Evolutionary conservation across 1,140 invertebrate genomes (phyloP), one percentile per base, ranked within the genome.

Genomic region (Rhizoglyphus robini): DNA sequence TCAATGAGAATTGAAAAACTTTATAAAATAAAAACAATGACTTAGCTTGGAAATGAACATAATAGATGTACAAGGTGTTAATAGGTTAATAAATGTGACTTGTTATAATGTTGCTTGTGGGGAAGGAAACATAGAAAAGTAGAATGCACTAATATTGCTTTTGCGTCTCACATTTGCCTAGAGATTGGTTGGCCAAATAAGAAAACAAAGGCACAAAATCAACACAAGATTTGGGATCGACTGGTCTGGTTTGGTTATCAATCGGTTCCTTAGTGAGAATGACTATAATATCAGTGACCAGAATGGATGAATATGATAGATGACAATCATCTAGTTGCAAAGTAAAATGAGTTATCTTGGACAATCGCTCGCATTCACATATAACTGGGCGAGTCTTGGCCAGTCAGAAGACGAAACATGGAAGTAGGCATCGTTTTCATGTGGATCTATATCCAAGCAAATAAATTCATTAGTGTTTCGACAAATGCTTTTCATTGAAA

Each of bases 341-440:
- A n/a, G n/a, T n/a, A n/a, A n/a, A n/a, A n/a, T n/a, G n/a, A n/a
- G n/a, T n/a, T n/a, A n/a, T n/a, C n/a, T n/a, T n/a, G n/a, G n/a
- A n/a, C n/a, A n/a, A n/a, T n/a, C n/a, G n/a, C n/a, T n/a, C n/a
- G n/a, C n/a, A n/a, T 20, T 78, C 73, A 84, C 70, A 99, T 97
- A 79, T 96, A 99, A 78, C 96, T 88, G 71, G 96, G 96, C 74
- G 91, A 92, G 80, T 99, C 96, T 80, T 99, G 96, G 65, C 96
- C 96, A 66, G 96, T 99, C 73, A 99, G 80, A 75, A 99, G 81
- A 72, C 95, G 84, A 81, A 96, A 99, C 90, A 99, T 98, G 60
- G 96, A 98, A 66, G 96, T 99, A 68, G 96, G 96, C 96, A 99
- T 99, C 59, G 96, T 99, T 79, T 97, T 98, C 95, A 99, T 98